phyloP scores from a whole-genome alignment of 2,888 invertebrate genomes.

The Mythimna albipuncta region DNA sequence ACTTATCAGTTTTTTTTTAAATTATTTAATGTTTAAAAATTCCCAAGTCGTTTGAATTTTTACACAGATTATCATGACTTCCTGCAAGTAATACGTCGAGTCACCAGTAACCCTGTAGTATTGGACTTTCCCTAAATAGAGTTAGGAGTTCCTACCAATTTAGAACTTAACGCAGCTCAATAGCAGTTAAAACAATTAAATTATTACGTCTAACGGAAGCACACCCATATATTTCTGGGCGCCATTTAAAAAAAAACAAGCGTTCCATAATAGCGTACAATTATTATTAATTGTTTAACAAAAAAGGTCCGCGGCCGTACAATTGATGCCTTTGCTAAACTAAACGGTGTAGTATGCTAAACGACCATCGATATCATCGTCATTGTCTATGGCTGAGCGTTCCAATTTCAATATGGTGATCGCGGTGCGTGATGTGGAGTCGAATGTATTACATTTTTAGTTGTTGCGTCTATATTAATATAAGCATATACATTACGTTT shows the following conservation, averaged over 20 bases:
- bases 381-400: constrained; percentile 86
- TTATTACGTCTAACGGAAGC: constrained; percentile 34
- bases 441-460: constrained; percentile 23
- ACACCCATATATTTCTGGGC: constrained; percentile 24
- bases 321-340: constrained; percentile 79
- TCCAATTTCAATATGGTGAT: constrained; percentile 88
- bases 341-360: constrained; percentile 87
- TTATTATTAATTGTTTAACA: constrained; percentile 56
- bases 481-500: no score
- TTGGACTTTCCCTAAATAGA: neutral
- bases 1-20: no score
- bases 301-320: constrained; percentile 52
- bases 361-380: constrained; percentile 89
- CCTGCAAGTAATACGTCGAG: no score
- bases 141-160: neutral
- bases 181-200: constrained; percentile 1
- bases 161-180: neutral
- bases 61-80: no score
- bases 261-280: constrained; percentile 18
- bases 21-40: no score
- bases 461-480: no score
- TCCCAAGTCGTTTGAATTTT: no score
- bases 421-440: constrained; percentile 66
- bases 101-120: no score
- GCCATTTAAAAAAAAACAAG: constrained; percentile 37